Base-by-base conservation (phyloP, 2,113 vertebrate species). In the Sinocyclocheilus anophthalmus region DNA sequence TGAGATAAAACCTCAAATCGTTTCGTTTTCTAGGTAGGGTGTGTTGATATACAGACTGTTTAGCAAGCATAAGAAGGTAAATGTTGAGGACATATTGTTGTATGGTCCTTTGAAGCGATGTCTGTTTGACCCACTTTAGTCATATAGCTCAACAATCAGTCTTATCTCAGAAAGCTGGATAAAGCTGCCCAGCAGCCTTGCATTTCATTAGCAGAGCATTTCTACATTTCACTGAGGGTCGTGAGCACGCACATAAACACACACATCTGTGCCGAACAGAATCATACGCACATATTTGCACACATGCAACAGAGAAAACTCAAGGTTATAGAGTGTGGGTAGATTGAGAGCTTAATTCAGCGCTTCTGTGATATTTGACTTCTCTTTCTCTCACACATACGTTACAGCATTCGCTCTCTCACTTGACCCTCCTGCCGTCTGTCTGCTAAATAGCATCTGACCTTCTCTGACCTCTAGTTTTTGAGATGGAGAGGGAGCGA, bases 91-190 rank as follows among this genome's bases (percentile, higher is more conserved):
- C 63, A 69, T 50, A 69, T 69, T 69, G 80, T 53, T 82, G 24
- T 20, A 42, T 82, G 80, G 53, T 67, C 6, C 63, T 69, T 69
- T 67, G 24, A 67, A 81, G 80, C 61, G 1, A 48, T 65, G 39
- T 81, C 61, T 82, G 42, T 82, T 81, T 81, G 79, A 67, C 79
- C 79, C 79, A 81, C 61, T 81, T 81, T 67, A 81, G 61, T 67
- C 79, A 30, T 65, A 48, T 33, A 65, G 59, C 78, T 45, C 45
- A 82, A 70, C 63, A 82, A 69, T 82, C 80, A 33, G 80, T 22
- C 42, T 82, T 48, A 82, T 82, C 80, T 82, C 9, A 20, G 61
- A 82, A 69, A 69, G 63, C 61, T 82, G 63, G 39, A 69, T 50
- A 82, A 82, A 82, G 63, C 26, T 12, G 45, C 61, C 80, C 63